Conservation (phyloP, 92 coral and sea anemone species). For the Actinernus sp. region DNA sequence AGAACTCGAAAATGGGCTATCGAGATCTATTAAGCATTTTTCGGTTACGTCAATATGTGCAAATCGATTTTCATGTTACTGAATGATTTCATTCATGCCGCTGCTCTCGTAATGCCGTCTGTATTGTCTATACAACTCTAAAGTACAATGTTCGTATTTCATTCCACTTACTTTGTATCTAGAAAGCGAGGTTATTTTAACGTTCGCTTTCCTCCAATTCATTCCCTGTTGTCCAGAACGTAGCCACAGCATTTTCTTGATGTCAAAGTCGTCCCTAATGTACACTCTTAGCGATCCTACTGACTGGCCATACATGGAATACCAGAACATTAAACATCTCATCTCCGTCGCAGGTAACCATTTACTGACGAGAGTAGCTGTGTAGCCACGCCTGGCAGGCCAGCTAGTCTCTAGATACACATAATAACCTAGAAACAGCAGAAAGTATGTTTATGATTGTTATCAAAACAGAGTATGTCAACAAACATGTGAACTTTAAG, state of each 20-base stretch:
- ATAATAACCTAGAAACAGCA: constrained; percentile 69
- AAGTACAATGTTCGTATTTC: no score
- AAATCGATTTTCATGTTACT: no score
- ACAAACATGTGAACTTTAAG: no score
- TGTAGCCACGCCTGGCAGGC: constrained; percentile 84
- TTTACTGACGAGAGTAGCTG: constrained; percentile 74
- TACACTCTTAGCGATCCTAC: constrained; percentile 75
- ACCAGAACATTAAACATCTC: constrained; percentile 85
- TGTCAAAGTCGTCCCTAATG: constrained; percentile 60
- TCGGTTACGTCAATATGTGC: no score
- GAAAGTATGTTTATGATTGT: no score
- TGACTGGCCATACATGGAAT: constrained; percentile 81
- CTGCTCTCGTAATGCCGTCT: no score
- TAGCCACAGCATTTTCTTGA: constrained; percentile 72
- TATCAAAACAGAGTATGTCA: no score
- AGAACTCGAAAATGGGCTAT: no score
- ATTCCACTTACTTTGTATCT: constrained; percentile 63
- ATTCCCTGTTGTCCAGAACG: constrained; percentile 85
- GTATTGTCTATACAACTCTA: no score
- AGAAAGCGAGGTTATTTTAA: constrained; percentile 53
- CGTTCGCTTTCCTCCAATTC: constrained; percentile 70
- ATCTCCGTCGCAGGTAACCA: constrained; percentile 46
- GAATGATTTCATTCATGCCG: no score
- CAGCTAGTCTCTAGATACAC: constrained; percentile 82
- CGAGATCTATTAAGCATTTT: no score